Evolutionary conservation across 2,797 vertebrate species (phyloP), one percentile per base, ranked within the genome.

Genomic region (Hemibagrus guttatus): DNA sequence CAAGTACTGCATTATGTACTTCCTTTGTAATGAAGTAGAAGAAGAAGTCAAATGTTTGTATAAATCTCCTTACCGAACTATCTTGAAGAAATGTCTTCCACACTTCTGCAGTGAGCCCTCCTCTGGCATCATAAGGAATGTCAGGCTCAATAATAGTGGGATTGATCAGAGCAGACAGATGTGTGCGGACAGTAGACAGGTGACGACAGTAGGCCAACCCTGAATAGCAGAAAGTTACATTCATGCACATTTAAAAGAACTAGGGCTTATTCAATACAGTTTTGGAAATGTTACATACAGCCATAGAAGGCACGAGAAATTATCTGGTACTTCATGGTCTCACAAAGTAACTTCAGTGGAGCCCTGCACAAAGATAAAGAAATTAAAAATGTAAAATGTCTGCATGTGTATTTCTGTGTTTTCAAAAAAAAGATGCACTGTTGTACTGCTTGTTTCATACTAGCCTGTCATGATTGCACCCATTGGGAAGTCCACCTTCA

Each of bases 321-420:
- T 86, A 99, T 99, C 94, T 99, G 98, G 94, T 99, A 99, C 95
- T 99, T 99, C 98, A 99, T 99, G 74, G 98, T 99, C 95, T 99
- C 98, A 86, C 98, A 99, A 61, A 99, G 97, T 64, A 99, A 96
- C 93, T 98, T 99, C 92, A 99, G 91, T 0, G 98, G 97, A 61
- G 98, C 97, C 93, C 98, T 99, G 94, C 35, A 82, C 49, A 78
- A 59, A 64, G 56, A 28, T 56, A 72, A 21, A 39, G 6, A 79
- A 59, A 7, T 17, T n/a, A n/a, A 26, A 11, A 59, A 31, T 31
- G 6, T 85, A 21, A 46, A 58, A 71, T 8, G 88, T 86, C 2
- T 28, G n/a, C 86, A 61, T 75, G 39, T 61, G 46, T 56, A 19
- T 75, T 26, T 66, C 31, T 58, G 9, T 66, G 21, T 59, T 7